Base-by-base conservation (phyloP, 2,797 vertebrate genomes). In the Pseudochirops corinnae region DNA sequence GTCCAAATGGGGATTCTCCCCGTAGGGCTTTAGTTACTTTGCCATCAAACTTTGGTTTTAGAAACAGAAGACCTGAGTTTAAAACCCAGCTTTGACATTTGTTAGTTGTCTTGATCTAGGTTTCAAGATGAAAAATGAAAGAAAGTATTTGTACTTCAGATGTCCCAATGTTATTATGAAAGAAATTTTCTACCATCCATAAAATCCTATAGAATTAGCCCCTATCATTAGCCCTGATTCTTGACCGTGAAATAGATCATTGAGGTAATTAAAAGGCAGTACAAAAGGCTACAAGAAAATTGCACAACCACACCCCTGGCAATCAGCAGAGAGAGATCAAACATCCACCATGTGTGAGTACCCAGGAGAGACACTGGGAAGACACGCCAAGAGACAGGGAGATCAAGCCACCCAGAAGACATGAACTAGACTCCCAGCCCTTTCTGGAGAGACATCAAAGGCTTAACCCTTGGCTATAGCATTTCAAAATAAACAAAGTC, bases 401-500 rank as follows among this genome's bases (percentile, higher is more conserved):
- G 91, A 97, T 96, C 94, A 96, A 96, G 95, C 93, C 94, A 95
- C 90, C 95, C 92, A 96, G 93, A 97, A 97, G 97, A 98, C 96
- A 93, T 98, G 96, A 97, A 92, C 94, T 95, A 97, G 91, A 97
- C 96, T 97, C 97, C 95, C 96, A 98, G 90, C 95, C 94, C 16
- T 98, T 97, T 98, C 97, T 98, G 98, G 97, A 98, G 90, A 95
- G 95, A 94, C 97, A 97, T 98, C 98, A 98, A 98, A 98, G 97
- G 91, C 95, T 60, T 62, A 94, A 95, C 97, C 96, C 62, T 97
- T 98, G 97, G 97, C 96, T 97, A 98, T 98, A 97, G 94, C 96
- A 94, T 97, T 98, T 97, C 96, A 97, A 98, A 98, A 98, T 97
- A 98, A 98, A 98, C 97, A 98, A 98, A 97, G 95, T 92, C 96